Percentiles rank a stretch among this genome's conserved stretches.
Conservation (phyloP, 2,797 vertebrate species). For the Synaphobranchus kaupii region DNA sequence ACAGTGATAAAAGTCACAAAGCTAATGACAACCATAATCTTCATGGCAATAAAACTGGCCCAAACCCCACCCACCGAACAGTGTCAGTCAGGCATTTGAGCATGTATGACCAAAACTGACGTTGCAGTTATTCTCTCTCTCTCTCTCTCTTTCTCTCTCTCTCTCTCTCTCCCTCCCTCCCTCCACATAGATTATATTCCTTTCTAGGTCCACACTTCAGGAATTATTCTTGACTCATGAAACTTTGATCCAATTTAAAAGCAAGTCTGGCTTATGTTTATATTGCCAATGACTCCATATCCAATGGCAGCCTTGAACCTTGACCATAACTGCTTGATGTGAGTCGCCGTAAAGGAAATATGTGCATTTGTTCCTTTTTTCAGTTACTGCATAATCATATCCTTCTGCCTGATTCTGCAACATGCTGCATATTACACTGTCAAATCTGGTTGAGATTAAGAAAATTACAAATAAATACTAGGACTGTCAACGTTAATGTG, state of each 20-base stretch:
- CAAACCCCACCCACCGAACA: not conserved
- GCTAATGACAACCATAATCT: constrained; percentile 17
- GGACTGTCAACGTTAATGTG: no score
- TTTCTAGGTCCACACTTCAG: not conserved
- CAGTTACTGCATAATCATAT: not conserved
- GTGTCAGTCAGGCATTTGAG: not conserved
- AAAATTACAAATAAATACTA: not conserved
- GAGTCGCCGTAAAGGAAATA: not conserved
- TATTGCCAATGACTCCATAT: not conserved
- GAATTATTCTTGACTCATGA: not conserved
- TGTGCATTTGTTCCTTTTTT: not conserved
- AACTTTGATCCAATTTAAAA: not conserved
- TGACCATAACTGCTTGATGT: not conserved
- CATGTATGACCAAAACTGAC: not conserved
- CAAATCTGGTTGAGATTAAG: not conserved
- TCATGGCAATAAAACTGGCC: not conserved
- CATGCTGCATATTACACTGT: not conserved
- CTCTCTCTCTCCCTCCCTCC: constrained; percentile 1
- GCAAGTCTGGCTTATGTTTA: not conserved
- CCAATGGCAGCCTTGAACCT: not conserved
- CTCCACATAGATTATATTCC: not conserved
- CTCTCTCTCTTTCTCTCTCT: not conserved
- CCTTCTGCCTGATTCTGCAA: not conserved
- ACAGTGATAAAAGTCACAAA: constrained; percentile 15
- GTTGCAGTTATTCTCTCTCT: not conserved